Evolutionary conservation across 1,140 invertebrate species (phyloP), one percentile per base, ranked within the genome.

Genomic region (Lamellibrachia luymesi): DNA sequence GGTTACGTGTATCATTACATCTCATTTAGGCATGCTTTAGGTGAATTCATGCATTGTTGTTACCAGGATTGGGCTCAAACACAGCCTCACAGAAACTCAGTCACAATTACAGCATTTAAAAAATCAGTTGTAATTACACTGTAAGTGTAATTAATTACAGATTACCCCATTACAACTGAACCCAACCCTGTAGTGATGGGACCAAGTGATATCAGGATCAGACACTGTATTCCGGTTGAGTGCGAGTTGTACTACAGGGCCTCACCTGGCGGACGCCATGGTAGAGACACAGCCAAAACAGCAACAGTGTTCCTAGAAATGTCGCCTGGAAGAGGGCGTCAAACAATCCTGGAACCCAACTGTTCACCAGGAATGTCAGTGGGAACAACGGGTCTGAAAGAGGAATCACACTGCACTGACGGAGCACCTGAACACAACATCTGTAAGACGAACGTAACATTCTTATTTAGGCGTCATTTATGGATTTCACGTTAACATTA

Each of bases 211-310:
- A 17, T 80, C 25, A 2, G n/a, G 13, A 91, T 50, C 51, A 13
- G 25, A 10, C 17, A 13, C 10, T 91, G 10, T 49, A 51, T 91
- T 50, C 51, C 27, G 49, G 91, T n/a, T 49, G 91, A 7, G 38
- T 38, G 38, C 38, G 1, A 50, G 50, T 27, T 8, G 27, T 50
- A 10, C 49, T 22, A 7, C 17, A 92, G 13, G 22, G 10, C 94
- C 94, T 94, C 96, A 98, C 98, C 97, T 99, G 98, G 95, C 98
- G 97, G 25, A 99, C 97, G 50, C 98, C 98, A 96, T 99, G 99
- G 96, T 99, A 99, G 92, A 98, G 97, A 95, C 98, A 98, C 22
- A 99, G 97, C 99, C 99, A 99, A 95, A 99, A 99, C 94, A 99
- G 97, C 92, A 99, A 97, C 90, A 99, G 97, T 2, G 97, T 97